Evolutionary conservation across 2,797 vertebrate species (phyloP), one percentile per base, ranked within the genome.

Genomic region (Enoplosus armatus): DNA sequence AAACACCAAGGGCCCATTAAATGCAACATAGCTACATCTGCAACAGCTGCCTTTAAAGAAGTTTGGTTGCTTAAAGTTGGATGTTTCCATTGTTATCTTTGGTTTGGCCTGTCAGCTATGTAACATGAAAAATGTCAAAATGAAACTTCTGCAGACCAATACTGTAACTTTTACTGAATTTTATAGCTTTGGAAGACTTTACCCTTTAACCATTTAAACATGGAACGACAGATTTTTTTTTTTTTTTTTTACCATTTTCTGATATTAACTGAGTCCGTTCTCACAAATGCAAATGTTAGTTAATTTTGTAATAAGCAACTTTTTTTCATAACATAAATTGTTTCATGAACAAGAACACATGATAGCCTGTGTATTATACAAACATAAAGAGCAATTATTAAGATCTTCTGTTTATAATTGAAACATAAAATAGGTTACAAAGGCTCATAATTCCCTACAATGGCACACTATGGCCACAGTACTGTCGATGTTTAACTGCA

Each of bases 1-100:
- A 66, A 78, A 82, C 29, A 65, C 56, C 31, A 74, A 2, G 3
- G 2, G 35, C 20, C 67, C 33, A 79, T 81, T 77, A 82, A 79
- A 83, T 75, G 29, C 43, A 73, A 54, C 54, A 67, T n/a, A 26
- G 56, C 35, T 53, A 37, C 37, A 18, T 53, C 0, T 0, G 22
- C 22, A 14, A 11, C 37, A 26, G 53, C 18, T 41, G n/a, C n/a
- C 5, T 83, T 51, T 71, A 59, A 53, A 66, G 8, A 4, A 47
- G 31, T 51, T 68, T 37, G 10, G 20, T 15, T 29, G 14, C 35
- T 35, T 45, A 31, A 27, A 54, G 41, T 43, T 50, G 26, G 15
- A 64, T 35, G 16, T 41, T 72, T 73, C 24, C n/a, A 41, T 65
- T 69, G 51, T 65, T 77, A 16, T 27, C 50, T 77, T 51, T 56